Percentiles rank a stretch among this genome's conserved stretches.
These are phyloP conservation scores for Zoanthus sociatus DNA, from an alignment of 92 coral and sea anemone species.

Conservation along the genomic window DNA sequence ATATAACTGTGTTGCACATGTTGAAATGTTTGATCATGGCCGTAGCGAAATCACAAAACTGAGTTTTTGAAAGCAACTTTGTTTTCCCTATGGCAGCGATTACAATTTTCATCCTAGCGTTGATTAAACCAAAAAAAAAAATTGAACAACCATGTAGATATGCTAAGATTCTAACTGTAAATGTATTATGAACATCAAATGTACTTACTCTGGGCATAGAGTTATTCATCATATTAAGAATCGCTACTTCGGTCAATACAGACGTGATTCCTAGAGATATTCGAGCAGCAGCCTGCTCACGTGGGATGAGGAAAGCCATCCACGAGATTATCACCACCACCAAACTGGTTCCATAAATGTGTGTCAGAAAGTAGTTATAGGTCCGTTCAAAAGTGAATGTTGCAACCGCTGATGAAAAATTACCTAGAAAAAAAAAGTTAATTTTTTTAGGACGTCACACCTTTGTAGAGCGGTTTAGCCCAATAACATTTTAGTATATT, in stretches of 20 bases:
- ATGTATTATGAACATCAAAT: not conserved
- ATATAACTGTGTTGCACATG: too few species aligned
- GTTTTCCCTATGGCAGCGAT: too few species aligned
- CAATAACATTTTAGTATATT: too few species aligned
- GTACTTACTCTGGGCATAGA: conserved; percentile 80
- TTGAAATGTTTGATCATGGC: too few species aligned
- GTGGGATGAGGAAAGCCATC: conserved; percentile 79
- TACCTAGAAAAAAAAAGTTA: conserved; percentile 38
- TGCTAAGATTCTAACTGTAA: not conserved
- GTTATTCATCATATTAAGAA: conserved; percentile 79
- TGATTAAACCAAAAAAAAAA: too few species aligned
- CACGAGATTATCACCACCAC: conserved; percentile 80
- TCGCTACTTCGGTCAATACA: conserved; percentile 74
- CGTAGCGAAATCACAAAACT: too few species aligned
- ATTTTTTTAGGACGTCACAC: not conserved
- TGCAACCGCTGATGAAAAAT: conserved; percentile 67
- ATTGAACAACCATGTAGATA: too few species aligned
- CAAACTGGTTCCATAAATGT: conserved; percentile 78
- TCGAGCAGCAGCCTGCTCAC: conserved; percentile 85
- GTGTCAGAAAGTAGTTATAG: conserved; percentile 77
- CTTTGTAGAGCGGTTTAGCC: too few species aligned
- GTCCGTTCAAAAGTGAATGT: conserved; percentile 69
- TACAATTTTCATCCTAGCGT: too few species aligned
- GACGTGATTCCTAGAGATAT: conserved; percentile 80
- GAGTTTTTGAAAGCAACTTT: too few species aligned